Percentiles rank a stretch among this genome's conserved stretches.
Conservation (phyloP, 2,888 invertebrate species). For the Nephrotoma flavescens region DNA sequence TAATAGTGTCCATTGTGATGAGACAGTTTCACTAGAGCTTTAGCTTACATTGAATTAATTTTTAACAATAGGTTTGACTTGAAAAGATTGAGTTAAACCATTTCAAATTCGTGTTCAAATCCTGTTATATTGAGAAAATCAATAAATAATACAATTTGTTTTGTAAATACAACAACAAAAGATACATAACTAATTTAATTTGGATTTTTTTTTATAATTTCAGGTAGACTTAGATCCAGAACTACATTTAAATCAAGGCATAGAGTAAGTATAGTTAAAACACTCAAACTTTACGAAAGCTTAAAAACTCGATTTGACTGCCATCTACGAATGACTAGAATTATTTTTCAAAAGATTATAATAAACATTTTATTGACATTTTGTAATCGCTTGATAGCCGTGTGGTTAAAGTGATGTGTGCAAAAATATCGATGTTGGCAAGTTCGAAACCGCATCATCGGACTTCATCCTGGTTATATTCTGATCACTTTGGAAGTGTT, state of each 20-base stretch:
- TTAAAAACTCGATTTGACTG: background rate
- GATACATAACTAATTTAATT: background rate
- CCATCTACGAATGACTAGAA: background rate
- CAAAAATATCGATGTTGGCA: background rate
- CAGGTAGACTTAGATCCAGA: conserved; percentile 70
- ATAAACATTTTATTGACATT: background rate
- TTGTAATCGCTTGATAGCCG: background rate
- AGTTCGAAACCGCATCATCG: background rate
- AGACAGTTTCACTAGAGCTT: too few relatives aligned
- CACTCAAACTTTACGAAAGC: background rate
- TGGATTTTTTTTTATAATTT: conserved; percentile 29
- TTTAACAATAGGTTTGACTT: too few relatives aligned
- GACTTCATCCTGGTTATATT: background rate
- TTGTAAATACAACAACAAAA: too few relatives aligned
- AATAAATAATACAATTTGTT: too few relatives aligned
- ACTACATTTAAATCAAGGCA: conserved; percentile 57
- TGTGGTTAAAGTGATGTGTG: background rate
- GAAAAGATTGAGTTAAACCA: too few relatives aligned
- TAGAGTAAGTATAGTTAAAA: conserved; percentile 52
- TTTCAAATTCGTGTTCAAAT: too few relatives aligned
- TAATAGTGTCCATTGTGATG: too few relatives aligned
- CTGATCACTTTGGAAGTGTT: background rate
- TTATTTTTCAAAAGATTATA: background rate
- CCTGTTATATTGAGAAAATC: too few relatives aligned
- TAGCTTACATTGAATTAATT: too few relatives aligned